Percentiles rank a stretch among this genome's conserved stretches.
phyloP scores from a whole-genome alignment of 2,888 invertebrate species.

The Apamea monoglypha region DNA sequence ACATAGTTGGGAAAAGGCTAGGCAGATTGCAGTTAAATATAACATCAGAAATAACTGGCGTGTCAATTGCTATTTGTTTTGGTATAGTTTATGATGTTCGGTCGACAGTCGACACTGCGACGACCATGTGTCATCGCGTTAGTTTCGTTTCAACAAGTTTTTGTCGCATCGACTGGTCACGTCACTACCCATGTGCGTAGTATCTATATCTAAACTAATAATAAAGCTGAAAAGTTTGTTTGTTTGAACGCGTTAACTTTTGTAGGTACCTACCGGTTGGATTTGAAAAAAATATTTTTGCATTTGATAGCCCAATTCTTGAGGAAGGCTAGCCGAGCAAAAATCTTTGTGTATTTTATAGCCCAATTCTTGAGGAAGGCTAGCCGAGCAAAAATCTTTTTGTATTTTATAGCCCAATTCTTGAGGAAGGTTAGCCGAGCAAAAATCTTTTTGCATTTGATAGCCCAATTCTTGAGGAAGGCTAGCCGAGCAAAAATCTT shows the following conservation, averaged over 20 bases:
- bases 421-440: no score
- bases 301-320: no score
- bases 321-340: no score
- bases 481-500: no score
- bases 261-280: no score
- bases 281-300: no score
- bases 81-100: constrained; percentile 34
- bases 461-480: no score
- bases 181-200: constrained; percentile 20
- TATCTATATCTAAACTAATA: background rate
- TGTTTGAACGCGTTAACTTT: background rate
- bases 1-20: background rate
- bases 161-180: constrained; percentile 30
- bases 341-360: no score
- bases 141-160: constrained; percentile 53
- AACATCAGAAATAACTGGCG: constrained; percentile 19
- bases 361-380: no score
- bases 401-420: no score
- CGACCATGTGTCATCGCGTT: constrained; percentile 47
- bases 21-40: background rate
- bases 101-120: constrained; percentile 15
- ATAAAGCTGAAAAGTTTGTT: background rate
- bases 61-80: constrained; percentile 43
- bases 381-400: no score
- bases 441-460: no score